Conservation (phyloP, 2,888 invertebrate species). For the Laspeyria flexula region DNA sequence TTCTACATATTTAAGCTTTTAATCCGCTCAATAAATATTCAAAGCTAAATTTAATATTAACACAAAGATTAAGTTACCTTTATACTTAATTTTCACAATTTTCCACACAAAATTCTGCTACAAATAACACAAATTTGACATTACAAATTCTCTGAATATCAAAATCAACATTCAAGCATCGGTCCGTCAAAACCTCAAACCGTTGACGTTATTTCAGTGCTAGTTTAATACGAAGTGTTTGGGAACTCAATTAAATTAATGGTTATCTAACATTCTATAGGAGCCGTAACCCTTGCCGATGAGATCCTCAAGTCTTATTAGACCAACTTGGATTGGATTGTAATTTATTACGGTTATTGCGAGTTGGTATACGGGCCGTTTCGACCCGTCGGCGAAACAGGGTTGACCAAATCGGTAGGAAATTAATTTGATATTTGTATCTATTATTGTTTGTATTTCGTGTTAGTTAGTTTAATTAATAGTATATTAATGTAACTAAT, state of each 20-base stretch:
- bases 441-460: constrained; percentile 44
- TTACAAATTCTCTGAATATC: background rate
- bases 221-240: constrained; percentile 42
- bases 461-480: constrained; percentile 28
- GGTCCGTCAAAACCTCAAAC: constrained; percentile 5
- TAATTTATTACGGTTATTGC: constrained; percentile 77
- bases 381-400: constrained; percentile 30
- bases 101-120: too few relatives aligned
- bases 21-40: too few relatives aligned
- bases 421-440: constrained; percentile 62
- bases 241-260: constrained; percentile 69
- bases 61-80: too few relatives aligned
- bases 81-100: too few relatives aligned
- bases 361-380: constrained; percentile 60
- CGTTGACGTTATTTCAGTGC: constrained; percentile 14
- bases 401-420: constrained; percentile 57
- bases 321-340: constrained; percentile 72
- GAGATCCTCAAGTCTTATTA: constrained; percentile 67
- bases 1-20: too few relatives aligned
- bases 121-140: background rate
- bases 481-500: constrained; percentile 13
- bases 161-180: constrained; percentile 10
- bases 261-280: constrained; percentile 59
- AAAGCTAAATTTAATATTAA: too few relatives aligned
- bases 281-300: constrained; percentile 36